Evolutionary conservation across 2,113 vertebrate genomes (phyloP).

Genomic region (Chloroceryle aenea): DNA sequence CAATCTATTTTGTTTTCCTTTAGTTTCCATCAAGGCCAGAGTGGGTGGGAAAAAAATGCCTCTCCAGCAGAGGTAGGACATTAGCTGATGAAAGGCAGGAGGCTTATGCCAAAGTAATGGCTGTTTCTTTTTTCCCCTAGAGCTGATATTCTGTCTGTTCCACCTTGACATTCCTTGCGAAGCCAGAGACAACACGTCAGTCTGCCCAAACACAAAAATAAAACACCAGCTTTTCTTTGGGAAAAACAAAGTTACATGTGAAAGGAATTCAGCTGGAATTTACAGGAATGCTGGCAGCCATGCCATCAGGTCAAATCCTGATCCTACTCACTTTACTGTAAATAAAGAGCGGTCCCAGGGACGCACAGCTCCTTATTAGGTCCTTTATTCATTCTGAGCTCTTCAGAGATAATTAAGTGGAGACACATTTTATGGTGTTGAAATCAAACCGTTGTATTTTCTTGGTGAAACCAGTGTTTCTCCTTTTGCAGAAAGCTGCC

Average conservation of each 20-base stretch:
- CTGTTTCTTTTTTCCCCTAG: neutral
- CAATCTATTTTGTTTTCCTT: slow-evolving; percentile 46
- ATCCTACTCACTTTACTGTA: neutral
- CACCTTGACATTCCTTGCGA: neutral
- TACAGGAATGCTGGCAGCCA: slow-evolving; percentile 20
- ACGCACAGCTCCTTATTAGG: neutral
- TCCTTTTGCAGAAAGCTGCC: slow-evolving; percentile 33
- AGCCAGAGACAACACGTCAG: slow-evolving; percentile 35
- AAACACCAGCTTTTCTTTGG: slow-evolving; percentile 26
- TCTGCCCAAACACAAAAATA: slow-evolving; percentile 18
- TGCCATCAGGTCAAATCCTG: slow-evolving; percentile 20
- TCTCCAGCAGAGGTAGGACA: neutral
- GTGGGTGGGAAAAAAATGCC: slow-evolving; percentile 34
- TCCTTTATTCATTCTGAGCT: neutral
- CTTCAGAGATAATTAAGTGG: slow-evolving; percentile 14
- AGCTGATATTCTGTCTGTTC: slow-evolving; percentile 24
- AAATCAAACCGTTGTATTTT: slow-evolving; percentile 31
- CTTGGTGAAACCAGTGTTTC: slow-evolving; percentile 25
- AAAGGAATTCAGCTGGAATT: slow-evolving; percentile 29
- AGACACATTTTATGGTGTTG: neutral
- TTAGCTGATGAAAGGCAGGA: slow-evolving; percentile 61
- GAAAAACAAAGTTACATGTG: neutral
- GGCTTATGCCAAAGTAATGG: neutral
- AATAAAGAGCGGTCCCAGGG: neutral
- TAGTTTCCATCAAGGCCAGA: slow-evolving; percentile 10